Conservation (phyloP, 2,113 vertebrate genomes). For the Perognathus longimembris region DNA sequence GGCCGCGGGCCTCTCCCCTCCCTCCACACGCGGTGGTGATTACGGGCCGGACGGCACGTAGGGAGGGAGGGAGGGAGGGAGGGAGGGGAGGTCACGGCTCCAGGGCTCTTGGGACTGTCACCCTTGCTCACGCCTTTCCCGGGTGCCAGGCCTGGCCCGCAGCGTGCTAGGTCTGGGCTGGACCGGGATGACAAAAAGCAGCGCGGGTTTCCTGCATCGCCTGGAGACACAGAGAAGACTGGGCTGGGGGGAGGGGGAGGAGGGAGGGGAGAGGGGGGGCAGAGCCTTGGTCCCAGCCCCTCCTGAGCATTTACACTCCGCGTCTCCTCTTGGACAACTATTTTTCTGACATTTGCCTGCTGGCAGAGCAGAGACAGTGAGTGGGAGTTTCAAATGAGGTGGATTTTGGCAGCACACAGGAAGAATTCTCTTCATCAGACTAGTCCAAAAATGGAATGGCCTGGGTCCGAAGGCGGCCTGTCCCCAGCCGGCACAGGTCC, state of each 20-base stretch:
- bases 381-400: conserved; percentile 32
- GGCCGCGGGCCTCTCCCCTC: background rate
- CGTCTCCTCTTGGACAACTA: conserved; percentile 27
- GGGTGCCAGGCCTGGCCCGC: background rate
- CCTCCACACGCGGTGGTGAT: background rate
- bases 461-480: background rate
- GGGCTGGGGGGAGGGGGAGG: no score
- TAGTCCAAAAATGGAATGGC: background rate
- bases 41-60: background rate
- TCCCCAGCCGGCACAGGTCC: background rate
- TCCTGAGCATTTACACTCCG: background rate
- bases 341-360: conserved; percentile 70
- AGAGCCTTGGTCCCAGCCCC: background rate
- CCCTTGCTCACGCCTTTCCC: background rate
- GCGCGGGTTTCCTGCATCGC: rapidly evolving
- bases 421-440: conserved; percentile 62
- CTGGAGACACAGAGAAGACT: background rate
- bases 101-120: background rate
- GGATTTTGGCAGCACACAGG: conserved; percentile 43
- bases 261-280: no score
- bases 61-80: conserved; percentile 15
- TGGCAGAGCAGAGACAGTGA: conserved; percentile 12
- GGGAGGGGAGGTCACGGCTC: conserved; percentile 5
- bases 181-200: background rate
- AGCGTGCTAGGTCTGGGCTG: background rate